A percentile compares a stretch with the other conserved stretches of the same genome.
phyloP scores from a whole-genome alignment of 2,797 vertebrate species.

The Rhincodon typus region DNA sequence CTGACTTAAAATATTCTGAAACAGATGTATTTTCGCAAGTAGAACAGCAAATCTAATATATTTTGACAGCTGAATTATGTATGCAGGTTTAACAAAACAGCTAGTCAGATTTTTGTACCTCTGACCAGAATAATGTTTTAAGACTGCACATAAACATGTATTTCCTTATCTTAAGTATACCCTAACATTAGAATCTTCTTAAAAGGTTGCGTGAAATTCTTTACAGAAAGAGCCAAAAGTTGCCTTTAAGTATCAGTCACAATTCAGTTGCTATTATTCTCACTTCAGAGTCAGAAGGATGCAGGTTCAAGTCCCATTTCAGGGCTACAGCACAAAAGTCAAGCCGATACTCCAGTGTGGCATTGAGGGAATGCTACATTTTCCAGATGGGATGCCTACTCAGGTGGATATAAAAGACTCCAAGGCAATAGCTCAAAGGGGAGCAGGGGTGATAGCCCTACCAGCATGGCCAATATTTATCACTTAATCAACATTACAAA shows the following conservation, averaged over 20 bases:
- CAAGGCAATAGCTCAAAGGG: too few species aligned
- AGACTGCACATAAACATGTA: not conserved
- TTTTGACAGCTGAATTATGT: not conserved
- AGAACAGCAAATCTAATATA: not conserved
- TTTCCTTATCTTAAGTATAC: not conserved
- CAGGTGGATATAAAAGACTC: too few species aligned
- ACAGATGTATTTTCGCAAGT: not conserved
- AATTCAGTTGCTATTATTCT: not conserved
- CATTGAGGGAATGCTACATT: too few species aligned
- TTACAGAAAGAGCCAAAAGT: not conserved
- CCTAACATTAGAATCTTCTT: not conserved
- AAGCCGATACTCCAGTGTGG: not conserved
- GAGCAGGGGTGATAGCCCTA: too few species aligned
- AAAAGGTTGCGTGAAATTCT: not conserved
- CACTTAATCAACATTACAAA: too few species aligned
- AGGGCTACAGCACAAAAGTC: not conserved
- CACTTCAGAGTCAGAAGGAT: not conserved
- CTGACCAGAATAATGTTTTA: not conserved
- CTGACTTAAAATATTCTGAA: not conserved
- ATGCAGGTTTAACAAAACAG: not conserved
- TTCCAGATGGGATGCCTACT: too few species aligned
- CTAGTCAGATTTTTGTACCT: not conserved
- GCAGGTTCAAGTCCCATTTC: not conserved
- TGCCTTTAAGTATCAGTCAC: not conserved
- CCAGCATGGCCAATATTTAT: too few species aligned